phyloP scores from a whole-genome alignment of 2,797 vertebrate species.

The Gallirallus australis region DNA sequence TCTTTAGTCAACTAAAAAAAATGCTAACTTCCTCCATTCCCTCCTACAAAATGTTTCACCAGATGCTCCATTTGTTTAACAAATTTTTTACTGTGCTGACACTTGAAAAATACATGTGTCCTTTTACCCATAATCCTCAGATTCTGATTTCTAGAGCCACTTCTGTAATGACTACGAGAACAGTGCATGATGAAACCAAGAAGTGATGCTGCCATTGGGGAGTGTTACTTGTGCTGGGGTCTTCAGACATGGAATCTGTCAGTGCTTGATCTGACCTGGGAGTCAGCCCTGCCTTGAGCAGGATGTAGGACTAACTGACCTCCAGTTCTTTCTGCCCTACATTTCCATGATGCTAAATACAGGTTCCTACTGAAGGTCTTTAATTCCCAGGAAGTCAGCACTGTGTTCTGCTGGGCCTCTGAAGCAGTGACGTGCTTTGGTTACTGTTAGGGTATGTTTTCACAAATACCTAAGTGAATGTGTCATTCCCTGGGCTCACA shows the following conservation, averaged over 20 bases:
- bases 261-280: neutral
- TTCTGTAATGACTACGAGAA: neutral
- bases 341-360: neutral
- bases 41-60: neutral
- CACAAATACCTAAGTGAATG: fast-evolving
- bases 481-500: neutral
- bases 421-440: neutral
- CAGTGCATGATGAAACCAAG: neutral
- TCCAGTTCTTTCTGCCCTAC: neutral
- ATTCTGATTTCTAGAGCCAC: neutral
- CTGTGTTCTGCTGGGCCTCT: neutral
- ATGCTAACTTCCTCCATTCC: neutral
- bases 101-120: neutral
- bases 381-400: neutral
- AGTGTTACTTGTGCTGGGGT: neutral
- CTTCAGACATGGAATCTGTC: neutral
- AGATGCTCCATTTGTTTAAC: constrained; percentile 9
- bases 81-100: neutral
- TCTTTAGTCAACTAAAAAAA: neutral
- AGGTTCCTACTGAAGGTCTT: neutral
- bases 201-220: fast-evolving
- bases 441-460: neutral
- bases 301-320: neutral
- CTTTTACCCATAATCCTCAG: neutral
- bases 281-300: neutral